phyloP scores from a whole-genome alignment of 2,113 vertebrate species.

The Gorsachius goisagi region DNA sequence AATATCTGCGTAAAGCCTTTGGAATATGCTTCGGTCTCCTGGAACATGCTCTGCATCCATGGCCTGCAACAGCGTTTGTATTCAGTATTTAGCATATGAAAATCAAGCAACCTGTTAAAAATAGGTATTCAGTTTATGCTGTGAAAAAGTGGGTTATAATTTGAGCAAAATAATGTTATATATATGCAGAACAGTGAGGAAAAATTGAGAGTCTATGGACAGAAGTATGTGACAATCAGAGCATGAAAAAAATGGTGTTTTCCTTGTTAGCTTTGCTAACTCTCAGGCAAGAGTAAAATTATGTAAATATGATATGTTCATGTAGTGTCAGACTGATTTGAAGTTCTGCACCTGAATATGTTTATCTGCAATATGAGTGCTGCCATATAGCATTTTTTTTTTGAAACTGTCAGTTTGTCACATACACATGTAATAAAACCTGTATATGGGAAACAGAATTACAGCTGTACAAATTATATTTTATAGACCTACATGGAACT shows the following conservation, averaged over 20 bases:
- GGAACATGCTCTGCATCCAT: background rate
- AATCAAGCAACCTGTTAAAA: background rate
- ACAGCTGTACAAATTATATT: background rate
- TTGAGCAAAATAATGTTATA: background rate
- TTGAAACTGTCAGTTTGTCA: background rate
- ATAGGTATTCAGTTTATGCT: background rate
- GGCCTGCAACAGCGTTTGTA: background rate
- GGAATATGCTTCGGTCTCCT: background rate
- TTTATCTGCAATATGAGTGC: background rate
- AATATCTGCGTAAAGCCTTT: background rate
- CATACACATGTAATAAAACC: background rate
- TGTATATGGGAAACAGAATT: background rate
- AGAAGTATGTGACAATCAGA: background rate
- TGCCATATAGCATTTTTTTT: background rate
- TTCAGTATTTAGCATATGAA: background rate
- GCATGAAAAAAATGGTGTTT: background rate
- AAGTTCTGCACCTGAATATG: background rate
- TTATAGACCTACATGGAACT: background rate
- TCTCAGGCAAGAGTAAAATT: background rate
- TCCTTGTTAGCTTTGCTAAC: background rate
- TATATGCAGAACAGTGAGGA: background rate
- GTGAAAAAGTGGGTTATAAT: background rate
- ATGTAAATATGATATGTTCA: background rate
- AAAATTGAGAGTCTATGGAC: background rate
- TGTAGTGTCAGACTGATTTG: background rate